Percentiles rank a stretch among this genome's conserved stretches.
phyloP scores from a whole-genome alignment of 2,888 invertebrate genomes.

The Trilocha varians region DNA sequence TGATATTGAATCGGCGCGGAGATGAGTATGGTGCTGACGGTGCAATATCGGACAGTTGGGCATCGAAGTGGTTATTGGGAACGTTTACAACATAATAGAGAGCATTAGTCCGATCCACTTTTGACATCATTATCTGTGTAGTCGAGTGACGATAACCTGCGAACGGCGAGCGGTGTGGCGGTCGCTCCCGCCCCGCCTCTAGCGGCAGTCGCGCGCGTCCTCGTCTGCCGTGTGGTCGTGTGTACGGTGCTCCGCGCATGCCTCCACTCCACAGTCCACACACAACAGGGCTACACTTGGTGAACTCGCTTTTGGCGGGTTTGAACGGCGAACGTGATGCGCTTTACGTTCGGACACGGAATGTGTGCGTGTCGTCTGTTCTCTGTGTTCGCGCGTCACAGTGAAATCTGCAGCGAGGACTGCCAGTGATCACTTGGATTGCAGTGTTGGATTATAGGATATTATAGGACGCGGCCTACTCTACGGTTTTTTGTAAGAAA shows the following conservation, averaged over 20 bases:
- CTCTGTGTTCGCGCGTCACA: slow-evolving; percentile 41
- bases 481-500: slow-evolving; percentile 55
- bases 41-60: slow-evolving; percentile 25
- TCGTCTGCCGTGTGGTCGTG: slow-evolving; percentile 44
- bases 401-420: slow-evolving; percentile 48
- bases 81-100: slow-evolving; percentile 66
- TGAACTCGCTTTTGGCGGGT: slow-evolving; percentile 66
- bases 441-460: slow-evolving; percentile 68
- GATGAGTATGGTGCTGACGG: slow-evolving; percentile 19
- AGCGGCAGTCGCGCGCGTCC: slow-evolving; percentile 59
- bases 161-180: slow-evolving; percentile 47
- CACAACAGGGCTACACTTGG: slow-evolving; percentile 36
- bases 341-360: slow-evolving; percentile 51
- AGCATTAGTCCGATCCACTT: slow-evolving; percentile 71
- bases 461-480: slow-evolving; percentile 35
- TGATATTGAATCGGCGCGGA: not conserved
- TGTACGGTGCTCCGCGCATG: slow-evolving; percentile 23
- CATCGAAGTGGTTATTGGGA: slow-evolving; percentile 35
- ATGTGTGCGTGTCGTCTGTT: slow-evolving; percentile 54
- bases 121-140: slow-evolving; percentile 72
- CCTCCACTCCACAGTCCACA: slow-evolving; percentile 19
- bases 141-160: slow-evolving; percentile 69
- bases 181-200: slow-evolving; percentile 47
- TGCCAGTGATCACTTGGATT: slow-evolving; percentile 64
- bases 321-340: slow-evolving; percentile 49